Evolutionary conservation across 2,888 invertebrate genomes (phyloP).

Genomic region (Polietes domitor): DNA sequence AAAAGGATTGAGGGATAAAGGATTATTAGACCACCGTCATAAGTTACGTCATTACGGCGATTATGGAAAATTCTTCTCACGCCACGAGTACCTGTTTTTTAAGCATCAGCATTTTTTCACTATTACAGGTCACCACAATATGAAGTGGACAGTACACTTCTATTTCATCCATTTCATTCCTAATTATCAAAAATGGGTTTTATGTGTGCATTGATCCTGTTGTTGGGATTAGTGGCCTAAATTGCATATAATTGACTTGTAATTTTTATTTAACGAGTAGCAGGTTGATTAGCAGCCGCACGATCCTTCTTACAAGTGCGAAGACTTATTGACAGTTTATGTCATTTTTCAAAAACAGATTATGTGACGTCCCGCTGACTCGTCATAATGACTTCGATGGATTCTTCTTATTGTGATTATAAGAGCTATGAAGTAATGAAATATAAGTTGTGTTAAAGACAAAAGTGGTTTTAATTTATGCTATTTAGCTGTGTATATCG

Average conservation of each 20-base stretch:
- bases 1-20: no score
- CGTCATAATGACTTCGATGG: not conserved
- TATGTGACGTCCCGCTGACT: not conserved
- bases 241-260: slow-evolving; percentile 24
- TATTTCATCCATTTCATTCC: not conserved
- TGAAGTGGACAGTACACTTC: not conserved
- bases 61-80: not conserved
- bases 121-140: not conserved
- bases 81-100: slow-evolving; percentile 9
- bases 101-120: not conserved
- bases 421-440: no score
- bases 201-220: not conserved
- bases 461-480: not conserved
- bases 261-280: slow-evolving; percentile 27
- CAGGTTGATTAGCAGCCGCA: not conserved
- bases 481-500: not conserved
- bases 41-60: not conserved
- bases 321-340: not conserved
- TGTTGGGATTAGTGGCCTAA: not conserved
- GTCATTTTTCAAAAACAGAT: not conserved
- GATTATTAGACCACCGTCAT: no score
- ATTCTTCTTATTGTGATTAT: no score
- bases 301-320: not conserved
- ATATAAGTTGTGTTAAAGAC: no score
- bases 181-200: slow-evolving; percentile 17